Base-by-base conservation (phyloP, 2,113 vertebrate species). In the Loxodonta africana region DNA sequence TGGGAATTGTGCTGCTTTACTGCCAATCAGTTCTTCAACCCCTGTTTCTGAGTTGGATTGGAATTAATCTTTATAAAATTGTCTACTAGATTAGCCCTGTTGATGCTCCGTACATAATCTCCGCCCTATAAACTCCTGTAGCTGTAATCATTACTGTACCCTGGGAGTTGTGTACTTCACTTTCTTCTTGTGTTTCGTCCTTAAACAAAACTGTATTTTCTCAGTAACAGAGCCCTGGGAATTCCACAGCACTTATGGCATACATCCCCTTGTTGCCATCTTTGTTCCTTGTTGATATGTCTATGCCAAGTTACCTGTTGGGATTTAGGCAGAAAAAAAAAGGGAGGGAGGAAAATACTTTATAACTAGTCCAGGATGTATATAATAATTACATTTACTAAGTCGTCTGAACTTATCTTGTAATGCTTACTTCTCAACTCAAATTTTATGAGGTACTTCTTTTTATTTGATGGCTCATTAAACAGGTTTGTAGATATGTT, bases 241-340 rank as follows among this genome's bases (percentile, higher is more conserved):
- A 96, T 17, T 10, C 18, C 28, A 18, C 1, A 46, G 5, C 57
- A 8, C 1, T 63, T 63, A 0, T 37, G n/a, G 21, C 30, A 53
- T 41, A 8, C 1, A 69, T 81, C 92, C 1, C 21, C 1, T 90
- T 85, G 8, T 85, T 23, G 46, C 85, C 4, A 28, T 90, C 69
- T 94, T 6, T 86, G 25, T 57, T 46, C 37, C 0, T 21, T 95
- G 5, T 41, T 60, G 86, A 10, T 57, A 51, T 25, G 60, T 87
- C 48, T 92, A 46, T 92, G 12, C 3, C 90, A 7, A 71, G 73
- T 86, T 71, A 83, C n/a, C 53, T 84, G 37, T 6, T 9, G 41
- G 73, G 71, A 80, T 77, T 95, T 78, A 83, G 23, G 37, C 33
- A 71, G 30, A 11, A 86, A 25, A 94, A 71, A 28, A 85, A 91